Conservation (phyloP, 1,140 invertebrate species). For the Heterodera carotae region DNA sequence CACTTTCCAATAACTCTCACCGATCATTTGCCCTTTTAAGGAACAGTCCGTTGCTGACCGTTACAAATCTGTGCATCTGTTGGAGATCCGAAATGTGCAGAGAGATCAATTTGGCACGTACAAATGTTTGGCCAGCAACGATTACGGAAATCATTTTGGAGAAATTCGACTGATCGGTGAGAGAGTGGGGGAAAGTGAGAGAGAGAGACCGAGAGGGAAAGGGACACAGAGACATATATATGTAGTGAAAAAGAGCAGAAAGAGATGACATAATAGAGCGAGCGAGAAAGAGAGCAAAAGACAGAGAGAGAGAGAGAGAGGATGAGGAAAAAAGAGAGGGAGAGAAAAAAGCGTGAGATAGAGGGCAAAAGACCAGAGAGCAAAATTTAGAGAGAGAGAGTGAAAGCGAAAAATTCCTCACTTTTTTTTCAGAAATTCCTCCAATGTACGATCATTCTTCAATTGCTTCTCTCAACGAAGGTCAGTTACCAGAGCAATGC, state of each 20-base stretch:
- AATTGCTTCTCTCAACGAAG: conserved; percentile 9
- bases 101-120: conserved; percentile 43
- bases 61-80: conserved; percentile 51
- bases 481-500: neutral
- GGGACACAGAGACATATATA: too few species aligned
- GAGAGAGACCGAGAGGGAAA: too few species aligned
- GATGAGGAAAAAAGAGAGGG: too few species aligned
- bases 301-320: too few species aligned
- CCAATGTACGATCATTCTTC: neutral
- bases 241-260: too few species aligned
- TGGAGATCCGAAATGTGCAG: conserved; percentile 46
- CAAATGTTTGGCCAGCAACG: conserved; percentile 48
- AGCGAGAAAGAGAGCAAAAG: too few species aligned
- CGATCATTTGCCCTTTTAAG: conserved; percentile 26
- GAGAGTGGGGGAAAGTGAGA: too few species aligned
- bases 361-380: too few species aligned
- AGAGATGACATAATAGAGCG: too few species aligned
- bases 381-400: too few species aligned
- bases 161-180: conserved; percentile 53
- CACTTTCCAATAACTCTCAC: neutral
- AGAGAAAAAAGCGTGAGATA: too few species aligned
- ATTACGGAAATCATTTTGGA: conserved; percentile 52
- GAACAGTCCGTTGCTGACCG: conserved; percentile 43
- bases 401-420: too few species aligned
- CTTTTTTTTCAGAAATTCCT: conserved; percentile 40